phyloP scores from a whole-genome alignment of 1,140 invertebrate species.

The Bombus vancouverensis region DNA sequence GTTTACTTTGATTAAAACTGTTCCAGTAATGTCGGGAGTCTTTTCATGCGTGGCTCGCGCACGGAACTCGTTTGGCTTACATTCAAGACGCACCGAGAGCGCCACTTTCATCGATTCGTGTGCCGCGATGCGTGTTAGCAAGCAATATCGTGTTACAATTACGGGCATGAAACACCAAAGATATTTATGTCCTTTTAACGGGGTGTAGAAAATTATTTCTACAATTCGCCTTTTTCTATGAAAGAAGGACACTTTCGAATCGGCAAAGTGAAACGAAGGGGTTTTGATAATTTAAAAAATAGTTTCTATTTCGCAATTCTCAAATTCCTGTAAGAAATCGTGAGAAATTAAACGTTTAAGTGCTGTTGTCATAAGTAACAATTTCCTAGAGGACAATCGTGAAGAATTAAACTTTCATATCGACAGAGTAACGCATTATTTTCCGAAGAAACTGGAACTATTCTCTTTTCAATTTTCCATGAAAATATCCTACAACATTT shows the following conservation, averaged over 20 bases:
- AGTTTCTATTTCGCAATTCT: no score
- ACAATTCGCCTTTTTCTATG: background rate
- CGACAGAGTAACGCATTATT: background rate
- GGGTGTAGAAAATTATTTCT: background rate
- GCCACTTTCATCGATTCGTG: constrained; percentile 20
- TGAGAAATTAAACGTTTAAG: no score
- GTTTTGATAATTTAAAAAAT: no score
- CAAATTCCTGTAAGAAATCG: no score
- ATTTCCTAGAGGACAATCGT: background rate
- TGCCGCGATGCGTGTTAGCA: background rate
- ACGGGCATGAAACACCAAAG: background rate
- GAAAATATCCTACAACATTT: background rate
- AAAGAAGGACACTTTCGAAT: background rate
- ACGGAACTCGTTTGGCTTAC: constrained; percentile 35
- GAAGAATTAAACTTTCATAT: background rate
- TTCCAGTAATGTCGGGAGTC: constrained; percentile 43
- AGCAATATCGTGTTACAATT: background rate
- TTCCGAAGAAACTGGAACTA: background rate
- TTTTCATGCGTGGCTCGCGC: constrained; percentile 44
- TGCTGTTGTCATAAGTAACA: no score
- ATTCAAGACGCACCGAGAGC: constrained; percentile 6
- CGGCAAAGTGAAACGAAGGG: no score
- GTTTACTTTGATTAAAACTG: constrained; percentile 65
- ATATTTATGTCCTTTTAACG: background rate
- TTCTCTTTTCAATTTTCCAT: background rate